phyloP scores from a whole-genome alignment of 2,888 invertebrate species.

The Megalurothrips usitatus region DNA sequence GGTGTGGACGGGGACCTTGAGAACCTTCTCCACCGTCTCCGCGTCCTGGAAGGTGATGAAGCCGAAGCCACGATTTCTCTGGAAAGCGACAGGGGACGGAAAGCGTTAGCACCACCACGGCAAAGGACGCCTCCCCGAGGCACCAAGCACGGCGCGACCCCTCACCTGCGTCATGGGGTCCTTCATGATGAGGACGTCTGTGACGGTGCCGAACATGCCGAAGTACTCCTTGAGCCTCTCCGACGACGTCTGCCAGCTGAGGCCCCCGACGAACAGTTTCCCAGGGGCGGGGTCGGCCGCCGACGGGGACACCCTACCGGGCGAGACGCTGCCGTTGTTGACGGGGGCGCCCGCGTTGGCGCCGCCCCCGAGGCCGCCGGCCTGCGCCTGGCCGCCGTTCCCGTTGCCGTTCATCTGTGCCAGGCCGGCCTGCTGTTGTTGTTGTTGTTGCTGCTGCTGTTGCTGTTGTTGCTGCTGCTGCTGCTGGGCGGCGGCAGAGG shows the following conservation, averaged over 20 bases:
- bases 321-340: constrained; percentile 60
- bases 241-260: constrained; percentile 90
- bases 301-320: constrained; percentile 46
- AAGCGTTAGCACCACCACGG: not conserved
- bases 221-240: constrained; percentile 91
- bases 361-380: constrained; percentile 40
- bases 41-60: constrained; percentile 93
- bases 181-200: constrained; percentile 90
- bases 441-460: constrained; percentile 54
- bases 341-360: constrained; percentile 61
- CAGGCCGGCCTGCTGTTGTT: constrained; percentile 46
- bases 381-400: constrained; percentile 39
- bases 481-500: constrained; percentile 28
- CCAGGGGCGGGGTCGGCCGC: constrained; percentile 68
- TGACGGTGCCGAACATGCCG: constrained; percentile 85
- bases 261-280: constrained; percentile 85
- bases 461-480: constrained; percentile 35
- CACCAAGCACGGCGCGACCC: constrained; percentile 31
- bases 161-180: constrained; percentile 88
- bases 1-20: constrained; percentile 85
- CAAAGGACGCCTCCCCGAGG: not conserved
- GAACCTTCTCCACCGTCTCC: constrained; percentile 82
- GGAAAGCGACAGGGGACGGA: constrained; percentile 46
- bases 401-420: constrained; percentile 38
- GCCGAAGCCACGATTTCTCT: constrained; percentile 91